Evolutionary conservation across 2,888 invertebrate species (phyloP).

Genomic region (Eupithecia inturbata): DNA sequence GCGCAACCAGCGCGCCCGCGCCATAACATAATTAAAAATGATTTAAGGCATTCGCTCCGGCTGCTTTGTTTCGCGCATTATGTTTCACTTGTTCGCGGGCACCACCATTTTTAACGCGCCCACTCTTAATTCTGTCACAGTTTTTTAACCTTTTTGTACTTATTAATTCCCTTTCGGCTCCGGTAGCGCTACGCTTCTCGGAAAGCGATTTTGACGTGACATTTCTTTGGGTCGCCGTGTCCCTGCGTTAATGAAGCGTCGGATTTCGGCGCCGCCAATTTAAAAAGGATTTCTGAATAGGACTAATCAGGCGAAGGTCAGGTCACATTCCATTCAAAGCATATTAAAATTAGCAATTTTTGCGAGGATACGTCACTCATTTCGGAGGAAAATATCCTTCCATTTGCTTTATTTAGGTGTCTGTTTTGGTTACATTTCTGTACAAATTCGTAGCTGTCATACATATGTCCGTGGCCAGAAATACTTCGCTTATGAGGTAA

Average conservation of each 20-base stretch:
- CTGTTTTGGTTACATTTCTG: constrained; percentile 24
- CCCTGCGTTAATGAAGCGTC: constrained; percentile 81
- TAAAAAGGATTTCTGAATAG: constrained; percentile 59
- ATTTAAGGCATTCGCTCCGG: constrained; percentile 84
- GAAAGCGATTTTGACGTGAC: constrained; percentile 80
- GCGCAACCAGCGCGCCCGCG: constrained; percentile 62
- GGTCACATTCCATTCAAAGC: constrained; percentile 53
- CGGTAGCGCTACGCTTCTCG: constrained; percentile 82
- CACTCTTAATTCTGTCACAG: constrained; percentile 83
- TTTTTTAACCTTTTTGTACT: constrained; percentile 83
- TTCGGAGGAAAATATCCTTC: constrained; percentile 27
- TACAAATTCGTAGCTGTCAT: constrained; percentile 43
- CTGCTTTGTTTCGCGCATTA: constrained; percentile 85
- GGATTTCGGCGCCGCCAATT: constrained; percentile 75
- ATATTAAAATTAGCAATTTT: constrained; percentile 53
- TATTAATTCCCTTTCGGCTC: constrained; percentile 81
- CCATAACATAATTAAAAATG: constrained; percentile 85
- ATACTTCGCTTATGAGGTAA: constrained; percentile 54
- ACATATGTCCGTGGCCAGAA: constrained; percentile 45
- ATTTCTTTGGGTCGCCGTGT: constrained; percentile 77
- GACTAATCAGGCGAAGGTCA: constrained; percentile 63
- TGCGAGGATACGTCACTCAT: constrained; percentile 40
- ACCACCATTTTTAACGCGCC: constrained; percentile 77
- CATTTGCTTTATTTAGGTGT: constrained; percentile 8
- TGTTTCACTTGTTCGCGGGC: constrained; percentile 83